Evolutionary conservation across 2,888 invertebrate species (phyloP).

Genomic region (Macrophya annulata): DNA sequence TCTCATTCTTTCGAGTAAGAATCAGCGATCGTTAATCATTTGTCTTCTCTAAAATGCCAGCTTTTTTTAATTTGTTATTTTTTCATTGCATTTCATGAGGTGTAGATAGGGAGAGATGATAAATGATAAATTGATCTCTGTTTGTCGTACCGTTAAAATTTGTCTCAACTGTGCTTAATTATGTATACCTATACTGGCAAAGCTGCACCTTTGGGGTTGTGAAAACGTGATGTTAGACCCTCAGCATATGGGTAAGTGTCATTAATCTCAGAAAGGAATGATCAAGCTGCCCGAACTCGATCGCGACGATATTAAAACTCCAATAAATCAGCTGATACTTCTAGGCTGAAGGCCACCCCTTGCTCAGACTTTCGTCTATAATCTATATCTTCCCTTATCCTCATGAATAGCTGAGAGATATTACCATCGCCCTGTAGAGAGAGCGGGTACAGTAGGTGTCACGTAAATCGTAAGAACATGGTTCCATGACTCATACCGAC

Average conservation of each 20-base stretch:
- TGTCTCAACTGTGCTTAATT: slow-evolving; percentile 14
- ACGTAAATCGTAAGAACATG: slow-evolving; percentile 45
- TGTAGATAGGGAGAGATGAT: neutral
- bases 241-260: slow-evolving; percentile 29
- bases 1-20: neutral
- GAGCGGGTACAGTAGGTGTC: slow-evolving; percentile 7
- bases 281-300: slow-evolving; percentile 47
- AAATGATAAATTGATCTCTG: neutral
- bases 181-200: neutral
- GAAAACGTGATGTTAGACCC: neutral
- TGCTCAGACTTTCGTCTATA: slow-evolving; percentile 40
- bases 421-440: slow-evolving; percentile 21
- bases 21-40: neutral
- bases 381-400: slow-evolving; percentile 49
- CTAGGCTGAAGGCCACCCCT: slow-evolving; percentile 31
- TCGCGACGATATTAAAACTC: slow-evolving; percentile 56
- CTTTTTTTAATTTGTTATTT: neutral
- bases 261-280: slow-evolving; percentile 51
- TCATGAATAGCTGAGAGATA: slow-evolving; percentile 53
- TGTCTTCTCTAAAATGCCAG: neutral
- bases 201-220: neutral
- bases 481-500: slow-evolving; percentile 30
- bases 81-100: neutral
- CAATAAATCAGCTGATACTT: slow-evolving; percentile 57
- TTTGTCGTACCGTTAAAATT: neutral